Evolutionary conservation across 2,888 invertebrate genomes (phyloP).

Genomic region (Drosophila limbata): DNA sequence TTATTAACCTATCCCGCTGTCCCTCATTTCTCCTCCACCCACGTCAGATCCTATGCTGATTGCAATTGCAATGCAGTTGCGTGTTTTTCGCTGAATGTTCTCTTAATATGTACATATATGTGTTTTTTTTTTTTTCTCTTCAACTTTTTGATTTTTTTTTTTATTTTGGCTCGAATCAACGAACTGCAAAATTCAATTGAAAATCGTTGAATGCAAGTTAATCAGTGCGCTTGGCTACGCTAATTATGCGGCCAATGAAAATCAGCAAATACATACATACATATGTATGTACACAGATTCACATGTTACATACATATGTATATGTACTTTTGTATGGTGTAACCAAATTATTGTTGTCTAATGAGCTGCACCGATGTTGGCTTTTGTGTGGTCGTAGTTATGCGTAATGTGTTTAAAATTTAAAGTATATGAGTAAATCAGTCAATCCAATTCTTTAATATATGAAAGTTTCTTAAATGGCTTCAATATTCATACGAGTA

Average conservation of each 20-base stretch:
- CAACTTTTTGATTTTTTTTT: constrained; percentile 16
- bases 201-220: constrained; percentile 81
- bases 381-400: constrained; percentile 40
- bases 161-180: constrained; percentile 68
- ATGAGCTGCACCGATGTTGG: constrained; percentile 47
- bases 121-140: constrained; percentile 20
- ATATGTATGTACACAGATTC: constrained; percentile 25
- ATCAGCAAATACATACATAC: constrained; percentile 25
- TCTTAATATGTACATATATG: constrained; percentile 31
- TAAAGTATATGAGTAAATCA: constrained; percentile 5
- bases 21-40: constrained; percentile 5
- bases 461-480: neutral
- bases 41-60: constrained; percentile 43
- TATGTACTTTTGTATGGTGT: constrained; percentile 6
- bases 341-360: constrained; percentile 56
- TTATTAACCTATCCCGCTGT: constrained; percentile 48
- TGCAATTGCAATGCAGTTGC: constrained; percentile 51
- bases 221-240: constrained; percentile 82
- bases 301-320: neutral
- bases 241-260: constrained; percentile 75
- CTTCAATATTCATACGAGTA: neutral
- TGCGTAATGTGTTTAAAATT: constrained; percentile 15
- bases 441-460: neutral
- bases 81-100: constrained; percentile 30
- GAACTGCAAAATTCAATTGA: constrained; percentile 81